phyloP scores from a whole-genome alignment of 2,888 invertebrate species.

The Leucophora obtusa region DNA sequence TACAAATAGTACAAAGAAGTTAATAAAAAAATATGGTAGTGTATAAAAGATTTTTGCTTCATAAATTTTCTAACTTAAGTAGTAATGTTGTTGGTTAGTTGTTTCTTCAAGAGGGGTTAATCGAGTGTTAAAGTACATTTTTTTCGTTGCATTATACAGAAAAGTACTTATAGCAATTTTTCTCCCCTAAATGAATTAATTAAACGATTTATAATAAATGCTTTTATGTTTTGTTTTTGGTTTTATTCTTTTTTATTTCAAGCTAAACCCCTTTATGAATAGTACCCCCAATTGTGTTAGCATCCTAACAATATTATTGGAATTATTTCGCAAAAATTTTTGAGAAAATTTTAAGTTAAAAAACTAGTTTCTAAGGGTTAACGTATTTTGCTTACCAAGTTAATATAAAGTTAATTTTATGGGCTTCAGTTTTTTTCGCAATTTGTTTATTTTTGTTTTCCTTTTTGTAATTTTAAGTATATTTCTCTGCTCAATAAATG shows the following conservation, averaged over 20 bases:
- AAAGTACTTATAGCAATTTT: not conserved
- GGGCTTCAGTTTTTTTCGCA: not conserved
- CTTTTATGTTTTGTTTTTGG: not conserved
- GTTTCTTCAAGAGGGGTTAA: constrained; percentile 8
- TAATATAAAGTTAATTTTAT: not conserved
- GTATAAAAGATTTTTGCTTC: too few species aligned
- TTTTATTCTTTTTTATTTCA: not conserved
- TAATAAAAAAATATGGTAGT: constrained; percentile 2
- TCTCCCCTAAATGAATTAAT: not conserved
- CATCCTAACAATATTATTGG: not conserved
- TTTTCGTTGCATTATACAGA: not conserved
- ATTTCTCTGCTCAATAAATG: constrained; percentile 48
- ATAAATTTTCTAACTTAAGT: constrained; percentile 8
- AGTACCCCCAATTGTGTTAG: not conserved
- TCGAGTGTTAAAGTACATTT: constrained; percentile 22
- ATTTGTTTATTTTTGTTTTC: constrained; percentile 8
- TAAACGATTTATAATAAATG: not conserved
- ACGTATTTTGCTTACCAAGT: not conserved
- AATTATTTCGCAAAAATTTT: not conserved
- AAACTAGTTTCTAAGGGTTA: not conserved
- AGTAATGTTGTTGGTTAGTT: constrained; percentile 1
- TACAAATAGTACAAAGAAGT: constrained; percentile 11
- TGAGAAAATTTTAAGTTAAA: too few species aligned
- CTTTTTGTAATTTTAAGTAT: constrained; percentile 18
- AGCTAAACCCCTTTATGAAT: too few species aligned